Base-by-base conservation (phyloP, 2,113 vertebrate species). In the Sinosuthora webbiana region DNA sequence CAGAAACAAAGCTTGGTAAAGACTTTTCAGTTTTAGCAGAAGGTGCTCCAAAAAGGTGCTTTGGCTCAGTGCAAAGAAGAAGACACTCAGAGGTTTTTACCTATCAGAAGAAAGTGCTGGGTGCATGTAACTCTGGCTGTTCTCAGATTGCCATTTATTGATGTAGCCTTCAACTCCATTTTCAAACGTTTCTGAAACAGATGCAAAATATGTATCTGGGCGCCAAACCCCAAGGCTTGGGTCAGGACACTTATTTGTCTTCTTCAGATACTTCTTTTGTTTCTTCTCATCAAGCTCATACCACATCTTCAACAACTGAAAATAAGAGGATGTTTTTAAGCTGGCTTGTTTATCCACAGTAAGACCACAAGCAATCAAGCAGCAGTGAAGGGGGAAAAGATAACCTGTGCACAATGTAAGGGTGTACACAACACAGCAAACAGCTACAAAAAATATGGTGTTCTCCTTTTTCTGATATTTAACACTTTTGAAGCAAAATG, bases 121-220 rank as follows among this genome's bases (percentile, higher is more conserved):
- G 24, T 50, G 62, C 10, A 16, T 14, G 0, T 39, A 63, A 20
- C 45, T 83, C 42, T 1, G 64, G 16, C 85, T 94, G 45, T 74
- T 92, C 68, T 94, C 95, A 77, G 95, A 69, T 22, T 96, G 87
- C 96, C 97, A 97, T 64, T 96, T 96, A 4, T 59, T 75, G 69
- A 98, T 93, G 74, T 98, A 99, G 52, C 97, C 96, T 57, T 98
- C 98, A 0, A 99, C 97, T 94, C 98, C 98, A 62, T 50, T 84
- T 52, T 99, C 97, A 94, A 99, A 99, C 4, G 97, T 98, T 97
- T 99, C 99, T 1, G 99, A 99, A 17, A 99, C 99, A 0, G 99
- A 99, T 3, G 98, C 99, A 45, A 99, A 99, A 44, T 98, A 97
- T 76, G 98, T 96, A 77, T 99, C 99, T 1, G 99, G 99, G 31